A percentile compares a stretch with the other conserved stretches of the same genome.
Evolutionary conservation across 2,797 vertebrate genomes (phyloP).

Genomic region (Smutsia temminckii): DNA sequence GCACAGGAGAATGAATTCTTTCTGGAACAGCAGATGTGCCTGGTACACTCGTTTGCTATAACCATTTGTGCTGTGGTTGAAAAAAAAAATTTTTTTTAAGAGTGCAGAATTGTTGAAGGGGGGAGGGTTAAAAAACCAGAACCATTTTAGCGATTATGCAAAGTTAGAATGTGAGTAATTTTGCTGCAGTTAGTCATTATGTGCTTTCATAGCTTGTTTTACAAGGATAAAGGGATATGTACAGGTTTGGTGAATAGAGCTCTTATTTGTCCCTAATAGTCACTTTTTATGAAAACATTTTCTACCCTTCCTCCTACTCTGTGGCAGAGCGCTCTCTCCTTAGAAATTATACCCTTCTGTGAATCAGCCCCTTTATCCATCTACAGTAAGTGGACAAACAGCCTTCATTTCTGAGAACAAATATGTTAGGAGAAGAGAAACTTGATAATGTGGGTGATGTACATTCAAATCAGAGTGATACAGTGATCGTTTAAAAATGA

Average conservation of each 20-base stretch:
- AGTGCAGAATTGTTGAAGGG: slow-evolving; percentile 55
- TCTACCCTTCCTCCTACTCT: slow-evolving; percentile 70
- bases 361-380: slow-evolving; percentile 77
- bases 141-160: slow-evolving; percentile 68
- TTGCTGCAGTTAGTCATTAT: slow-evolving; percentile 66
- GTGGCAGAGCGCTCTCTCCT: slow-evolving; percentile 68
- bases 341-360: slow-evolving; percentile 75
- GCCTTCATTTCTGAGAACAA: slow-evolving; percentile 75
- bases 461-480: slow-evolving; percentile 47
- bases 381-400: slow-evolving; percentile 77
- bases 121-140: slow-evolving; percentile 63
- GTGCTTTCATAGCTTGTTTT: slow-evolving; percentile 74
- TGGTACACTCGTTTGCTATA: slow-evolving; percentile 69
- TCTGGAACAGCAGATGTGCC: slow-evolving; percentile 73
- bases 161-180: slow-evolving; percentile 71
- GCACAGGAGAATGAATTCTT: slow-evolving; percentile 59
- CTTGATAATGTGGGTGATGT: slow-evolving; percentile 57
- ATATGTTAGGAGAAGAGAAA: slow-evolving; percentile 68
- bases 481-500: slow-evolving; percentile 59
- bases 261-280: slow-evolving; percentile 58
- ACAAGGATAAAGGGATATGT: slow-evolving; percentile 71
- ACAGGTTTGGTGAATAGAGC: slow-evolving; percentile 74
- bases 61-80: slow-evolving; percentile 72
- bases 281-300: slow-evolving; percentile 79
- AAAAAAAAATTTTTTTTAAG: slow-evolving; percentile 44